A percentile compares a stretch with the other conserved stretches of the same genome.
These are phyloP conservation scores for Mythimna vitellina DNA, from an alignment of 2,888 invertebrate genomes.

Conservation along the genomic window DNA sequence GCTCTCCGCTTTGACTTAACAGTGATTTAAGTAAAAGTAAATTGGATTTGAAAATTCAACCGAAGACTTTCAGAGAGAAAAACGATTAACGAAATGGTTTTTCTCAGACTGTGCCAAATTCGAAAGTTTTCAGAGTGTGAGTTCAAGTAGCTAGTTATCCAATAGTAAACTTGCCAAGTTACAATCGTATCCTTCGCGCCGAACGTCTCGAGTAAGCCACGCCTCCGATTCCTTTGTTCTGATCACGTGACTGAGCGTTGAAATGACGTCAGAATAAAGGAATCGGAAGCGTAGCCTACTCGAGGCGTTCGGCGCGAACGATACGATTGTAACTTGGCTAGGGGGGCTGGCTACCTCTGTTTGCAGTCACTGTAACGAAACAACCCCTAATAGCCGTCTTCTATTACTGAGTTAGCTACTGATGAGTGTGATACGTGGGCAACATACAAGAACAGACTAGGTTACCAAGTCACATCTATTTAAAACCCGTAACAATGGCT, in stretches of 20 bases:
- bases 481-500: not conserved
- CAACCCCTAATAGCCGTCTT: not conserved
- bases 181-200: too few species aligned
- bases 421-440: not conserved
- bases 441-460: not conserved
- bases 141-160: not conserved
- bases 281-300: too few species aligned
- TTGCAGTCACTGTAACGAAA: constrained; percentile 1
- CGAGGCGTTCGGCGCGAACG: too few species aligned
- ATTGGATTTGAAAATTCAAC: not conserved
- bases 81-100: not conserved
- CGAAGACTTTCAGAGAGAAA: not conserved
- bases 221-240: too few species aligned
- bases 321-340: too few species aligned
- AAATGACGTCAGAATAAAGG: too few species aligned
- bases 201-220: too few species aligned
- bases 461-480: not conserved
- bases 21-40: too few species aligned
- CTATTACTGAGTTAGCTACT: constrained; percentile 13
- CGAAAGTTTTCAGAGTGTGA: constrained; percentile 8
- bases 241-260: too few species aligned
- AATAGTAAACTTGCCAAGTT: too few species aligned
- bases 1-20: too few species aligned
- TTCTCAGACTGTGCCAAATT: constrained; percentile 9
- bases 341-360: not conserved